Percentiles rank a stretch among this genome's conserved stretches.
Evolutionary conservation across 2,797 vertebrate species (phyloP).

Genomic region (Lophius americanus): DNA sequence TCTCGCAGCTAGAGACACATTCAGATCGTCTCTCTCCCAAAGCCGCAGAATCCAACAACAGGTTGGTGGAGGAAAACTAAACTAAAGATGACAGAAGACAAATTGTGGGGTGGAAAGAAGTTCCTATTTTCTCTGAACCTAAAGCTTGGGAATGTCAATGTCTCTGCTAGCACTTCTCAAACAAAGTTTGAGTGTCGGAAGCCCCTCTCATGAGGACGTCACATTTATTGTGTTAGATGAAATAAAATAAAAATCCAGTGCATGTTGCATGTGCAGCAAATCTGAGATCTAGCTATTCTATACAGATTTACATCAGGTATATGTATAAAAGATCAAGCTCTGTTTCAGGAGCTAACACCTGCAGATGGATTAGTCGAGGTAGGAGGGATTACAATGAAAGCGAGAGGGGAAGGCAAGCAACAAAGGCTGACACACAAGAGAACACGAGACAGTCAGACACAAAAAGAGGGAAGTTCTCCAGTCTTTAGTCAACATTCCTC

Average conservation of each 20-base stretch:
- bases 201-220: conserved; percentile 19
- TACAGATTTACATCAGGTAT: conserved; percentile 26
- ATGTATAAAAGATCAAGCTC: conserved; percentile 24
- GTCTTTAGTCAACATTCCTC: conserved; percentile 75
- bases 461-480: conserved; percentile 78
- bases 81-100: conserved; percentile 57
- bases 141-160: conserved; percentile 40
- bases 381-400: conserved; percentile 52
- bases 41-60: conserved; percentile 62
- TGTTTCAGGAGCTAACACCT: conserved; percentile 49
- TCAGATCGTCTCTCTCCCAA: conserved; percentile 60
- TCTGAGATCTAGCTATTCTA: conserved; percentile 6
- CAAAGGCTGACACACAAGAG: conserved; percentile 61
- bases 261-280: conserved; percentile 29
- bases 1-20: conserved; percentile 54
- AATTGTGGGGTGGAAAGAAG: conserved; percentile 47
- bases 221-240: conserved; percentile 19
- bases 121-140: conserved; percentile 51
- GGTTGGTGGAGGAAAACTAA: conserved; percentile 53
- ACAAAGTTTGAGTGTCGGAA: conserved; percentile 43
- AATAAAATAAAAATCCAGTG: conserved; percentile 16
- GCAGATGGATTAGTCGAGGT: conserved; percentile 54
- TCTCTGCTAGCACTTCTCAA: conserved; percentile 34
- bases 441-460: conserved; percentile 65
- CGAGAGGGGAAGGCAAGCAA: conserved; percentile 34